Evolutionary conservation across 2,888 invertebrate species (phyloP).

Genomic region (Tenthredo notha): DNA sequence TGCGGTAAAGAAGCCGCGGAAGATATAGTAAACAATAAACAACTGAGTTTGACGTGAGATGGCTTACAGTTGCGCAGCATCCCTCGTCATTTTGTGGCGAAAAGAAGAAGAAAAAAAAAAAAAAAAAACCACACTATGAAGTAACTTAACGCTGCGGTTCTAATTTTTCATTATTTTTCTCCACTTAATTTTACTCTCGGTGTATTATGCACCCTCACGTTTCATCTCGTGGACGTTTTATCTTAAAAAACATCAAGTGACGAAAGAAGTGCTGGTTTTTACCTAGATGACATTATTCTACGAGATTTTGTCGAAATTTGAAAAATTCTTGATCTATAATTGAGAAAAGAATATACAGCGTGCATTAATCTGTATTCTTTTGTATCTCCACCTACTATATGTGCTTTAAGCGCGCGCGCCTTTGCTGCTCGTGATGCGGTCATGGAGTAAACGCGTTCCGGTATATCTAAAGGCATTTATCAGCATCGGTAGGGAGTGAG

Average conservation of each 20-base stretch:
- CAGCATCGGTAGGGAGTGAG: conserved; percentile 43
- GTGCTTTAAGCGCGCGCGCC: neutral
- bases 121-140: conserved; percentile 17
- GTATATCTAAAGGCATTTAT: conserved; percentile 38
- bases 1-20: conserved; percentile 16
- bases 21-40: conserved; percentile 25
- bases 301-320: too few relatives aligned
- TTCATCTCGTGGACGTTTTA: neutral
- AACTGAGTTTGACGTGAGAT: neutral
- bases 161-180: neutral
- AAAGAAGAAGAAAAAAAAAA: too few relatives aligned
- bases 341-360: neutral
- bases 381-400: neutral
- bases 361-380: conserved; percentile 17
- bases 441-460: conserved; percentile 44
- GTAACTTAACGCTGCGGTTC: neutral
- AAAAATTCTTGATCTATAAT: neutral
- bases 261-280: neutral
- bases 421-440: conserved; percentile 9
- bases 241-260: neutral
- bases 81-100: conserved; percentile 5
- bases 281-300: too few relatives aligned
- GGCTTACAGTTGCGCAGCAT: neutral
- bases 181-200: neutral
- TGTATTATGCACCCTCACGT: neutral